A percentile compares a stretch with the other conserved stretches of the same genome.
phyloP scores from a whole-genome alignment of 2,888 invertebrate species.

The Rhodophaea formosa region DNA sequence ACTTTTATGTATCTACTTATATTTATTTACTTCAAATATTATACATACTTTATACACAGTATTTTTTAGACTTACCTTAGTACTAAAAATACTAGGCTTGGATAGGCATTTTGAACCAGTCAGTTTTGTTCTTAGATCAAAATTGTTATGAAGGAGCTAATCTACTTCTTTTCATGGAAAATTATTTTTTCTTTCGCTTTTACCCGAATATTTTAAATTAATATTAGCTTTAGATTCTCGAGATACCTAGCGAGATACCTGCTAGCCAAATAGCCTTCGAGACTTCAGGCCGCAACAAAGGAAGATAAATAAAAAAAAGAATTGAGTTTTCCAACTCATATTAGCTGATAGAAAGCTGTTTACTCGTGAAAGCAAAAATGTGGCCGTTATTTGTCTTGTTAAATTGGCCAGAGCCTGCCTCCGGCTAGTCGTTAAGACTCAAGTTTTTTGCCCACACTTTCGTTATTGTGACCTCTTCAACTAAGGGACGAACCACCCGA shows the following conservation, averaged over 20 bases:
- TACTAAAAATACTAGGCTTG: too few relatives aligned
- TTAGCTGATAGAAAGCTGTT: conserved; percentile 10
- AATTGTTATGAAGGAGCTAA: too few relatives aligned
- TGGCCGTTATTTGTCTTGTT: conserved; percentile 11
- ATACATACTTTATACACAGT: too few relatives aligned
- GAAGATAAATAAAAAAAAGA: conserved; percentile 2
- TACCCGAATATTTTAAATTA: too few relatives aligned
- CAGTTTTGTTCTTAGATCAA: too few relatives aligned
- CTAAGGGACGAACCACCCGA: neutral
- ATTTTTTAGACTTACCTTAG: too few relatives aligned
- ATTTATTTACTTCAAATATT: too few relatives aligned
- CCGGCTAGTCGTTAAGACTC: conserved; percentile 6
- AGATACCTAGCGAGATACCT: too few relatives aligned
- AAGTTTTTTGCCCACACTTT: neutral
- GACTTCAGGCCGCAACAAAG: neutral
- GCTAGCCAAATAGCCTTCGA: neutral
- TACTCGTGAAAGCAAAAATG: conserved; percentile 13
- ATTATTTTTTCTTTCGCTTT: too few relatives aligned
- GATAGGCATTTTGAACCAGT: too few relatives aligned
- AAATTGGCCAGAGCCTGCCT: conserved; percentile 15
- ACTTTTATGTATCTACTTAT: too few relatives aligned
- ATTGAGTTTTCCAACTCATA: neutral
- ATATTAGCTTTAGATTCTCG: neutral
- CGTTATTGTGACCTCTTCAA: neutral
- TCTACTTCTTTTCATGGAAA: too few relatives aligned